Evolutionary conservation across 1,140 invertebrate species (phyloP), one percentile per base, ranked within the genome.

Genomic region (Drosophila trapezifrons): DNA sequence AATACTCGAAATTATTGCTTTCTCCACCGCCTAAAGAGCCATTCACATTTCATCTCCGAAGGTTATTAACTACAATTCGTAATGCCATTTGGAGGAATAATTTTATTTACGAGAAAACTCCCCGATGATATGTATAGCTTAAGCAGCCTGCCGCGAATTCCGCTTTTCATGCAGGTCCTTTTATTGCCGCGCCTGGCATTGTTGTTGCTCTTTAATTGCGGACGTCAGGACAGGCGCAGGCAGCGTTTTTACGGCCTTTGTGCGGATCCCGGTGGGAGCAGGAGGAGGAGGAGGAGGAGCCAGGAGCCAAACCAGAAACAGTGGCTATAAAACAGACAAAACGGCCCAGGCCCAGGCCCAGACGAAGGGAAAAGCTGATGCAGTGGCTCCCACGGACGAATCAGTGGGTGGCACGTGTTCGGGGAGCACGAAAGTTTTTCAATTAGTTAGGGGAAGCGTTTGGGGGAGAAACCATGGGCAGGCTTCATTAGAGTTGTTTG

Each of bases 401-500:
- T 40, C 69, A 58, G 69, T 72, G 52, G 69, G 69, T 72, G 65
- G 69, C 66, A 71, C 66, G 69, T 72, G 69, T 72, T 71, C 20
- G 25, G 65, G 52, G 52, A 71, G 52, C 67, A 71, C 66, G 43
- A 72, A 72, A 72, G 69, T 72, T 72, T 72, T 72, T 72, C 69
- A 72, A 72, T 72, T 72, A 72, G 69, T 57, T 45, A 27, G 45
- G 15, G 64, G 32, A 47, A 67, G 29, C 47, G 47, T 37, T 5
- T 27, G 6, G 27, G 12, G 10, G 45, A 17, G 37, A 22, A 18
- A n/a, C 32, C 40, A 35, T 40, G 18, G 51, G 27, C 52, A 46
- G 66, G 66, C 69, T 71, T 71, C 69, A 71, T 71, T 71, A 71
- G 69, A 72, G 42, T 71, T 72, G 66, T 72, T 72, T 72, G 69